These are phyloP conservation scores for Gryllus longicercus DNA, from an alignment of 2,888 invertebrate species.

Conservation along the genomic window DNA sequence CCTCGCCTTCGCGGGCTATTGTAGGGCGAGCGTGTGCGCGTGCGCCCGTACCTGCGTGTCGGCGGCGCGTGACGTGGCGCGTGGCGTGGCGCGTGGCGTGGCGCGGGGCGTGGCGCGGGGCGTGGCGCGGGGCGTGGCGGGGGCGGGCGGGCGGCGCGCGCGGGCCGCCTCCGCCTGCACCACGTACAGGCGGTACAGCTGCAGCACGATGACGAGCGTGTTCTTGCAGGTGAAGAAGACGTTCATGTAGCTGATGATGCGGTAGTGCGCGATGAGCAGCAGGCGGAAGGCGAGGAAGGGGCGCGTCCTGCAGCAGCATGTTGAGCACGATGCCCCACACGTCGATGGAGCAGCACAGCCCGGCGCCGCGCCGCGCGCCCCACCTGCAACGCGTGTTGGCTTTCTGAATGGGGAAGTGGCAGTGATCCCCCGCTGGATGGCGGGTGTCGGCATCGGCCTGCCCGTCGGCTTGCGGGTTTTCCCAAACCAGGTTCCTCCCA, in stretches of 20 bases:
- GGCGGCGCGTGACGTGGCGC: no score
- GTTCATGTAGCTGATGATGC: constrained; percentile 91
- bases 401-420: no score
- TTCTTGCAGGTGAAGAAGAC: constrained; percentile 94
- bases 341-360: constrained; percentile 81
- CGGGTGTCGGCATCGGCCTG: no score
- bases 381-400: neutral
- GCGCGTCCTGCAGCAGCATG: constrained; percentile 78
- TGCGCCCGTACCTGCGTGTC: no score
- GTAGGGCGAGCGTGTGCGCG: no score
- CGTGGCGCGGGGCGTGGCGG: no score
- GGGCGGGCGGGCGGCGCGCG: neutral
- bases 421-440: no score
- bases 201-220: constrained; percentile 80
- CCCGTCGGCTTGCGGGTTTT: no score
- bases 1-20: no score
- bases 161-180: constrained; percentile 53
- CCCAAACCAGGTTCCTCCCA: no score
- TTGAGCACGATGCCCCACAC: constrained; percentile 75
- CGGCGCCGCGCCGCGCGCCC: constrained; percentile 26
- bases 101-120: no score
- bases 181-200: constrained; percentile 79
- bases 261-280: constrained; percentile 80
- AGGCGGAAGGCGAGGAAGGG: constrained; percentile 80
- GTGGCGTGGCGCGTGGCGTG: no score